Evolutionary conservation across 2,113 vertebrate genomes (phyloP), one percentile per base, ranked within the genome.

Genomic region (Rhabdornis inornatus): DNA sequence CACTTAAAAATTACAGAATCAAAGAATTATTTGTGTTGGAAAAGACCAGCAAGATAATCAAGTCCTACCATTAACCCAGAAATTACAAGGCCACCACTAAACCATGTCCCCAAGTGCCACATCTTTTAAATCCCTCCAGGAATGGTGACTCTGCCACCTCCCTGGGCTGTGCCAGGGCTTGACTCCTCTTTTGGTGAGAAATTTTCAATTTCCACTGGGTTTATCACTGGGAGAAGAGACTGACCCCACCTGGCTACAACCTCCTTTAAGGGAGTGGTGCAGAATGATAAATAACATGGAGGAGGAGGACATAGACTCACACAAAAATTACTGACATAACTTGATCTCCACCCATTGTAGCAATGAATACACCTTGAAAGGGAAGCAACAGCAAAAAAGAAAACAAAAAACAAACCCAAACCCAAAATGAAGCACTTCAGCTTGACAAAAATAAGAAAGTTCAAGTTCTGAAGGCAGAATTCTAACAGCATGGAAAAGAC

Each of bases 191-290:
- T 44, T 50, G 18, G 27, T 39, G 39, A 28, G 13, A 52, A 45
- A 39, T 37, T 57, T 64, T 80, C 10, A 4, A 6, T 74, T 89
- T 89, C 2, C 13, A 66, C 33, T 52, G 37, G 3, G 65, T 22
- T 65, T 57, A 35, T 44, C 15, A 37, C 8, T 21, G 23, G 27
- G 27, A 74, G 19, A 65, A 81, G 37, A 59, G 28, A 81, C 33
- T 0, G 0, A 33, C 2, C 7, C 12, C 6, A 59, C 13, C 22
- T 50, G 37, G 33, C 23, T 52, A 28, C 10, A 33, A 23, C 7
- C 8, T 45, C 19, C 15, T 66, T 15, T 33, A 9, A 8, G 10
- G 27, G 28, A 59, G 10, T 8, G 30, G 19, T 10, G 30, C 2
- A 11, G 8, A 52, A 21, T 28, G 10, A 59, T 33, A 31, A 65